Base-by-base conservation (phyloP, 2,888 invertebrate genomes). In the Cheilosia vulpina region DNA sequence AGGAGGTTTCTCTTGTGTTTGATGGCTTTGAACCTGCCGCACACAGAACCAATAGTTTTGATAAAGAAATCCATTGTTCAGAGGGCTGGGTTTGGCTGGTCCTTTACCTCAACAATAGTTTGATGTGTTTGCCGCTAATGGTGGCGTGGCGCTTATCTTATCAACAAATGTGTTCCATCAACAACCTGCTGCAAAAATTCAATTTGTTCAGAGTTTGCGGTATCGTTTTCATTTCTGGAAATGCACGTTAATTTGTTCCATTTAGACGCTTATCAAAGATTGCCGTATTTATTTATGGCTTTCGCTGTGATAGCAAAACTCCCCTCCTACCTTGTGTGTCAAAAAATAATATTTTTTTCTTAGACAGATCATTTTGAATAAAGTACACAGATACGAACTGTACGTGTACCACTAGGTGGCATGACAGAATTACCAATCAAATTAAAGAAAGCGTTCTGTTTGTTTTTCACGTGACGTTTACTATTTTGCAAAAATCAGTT, bases 181-280 rank as follows among this genome's bases (percentile, higher is more conserved):
- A 15, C 43, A 57, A 68, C 68, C 57, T 45, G 43, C 66, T 66
- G 41, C 27, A 27, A 53, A 55, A 53, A 53, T 43, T 55, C 13
- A 43, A 41, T 19, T 19, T 47, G 13, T 52, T 17, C 21, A 0
- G 11, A 24, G 24, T 52, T 52, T 13, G 17, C 11, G 11, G 21
- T 24, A 21, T 52, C 52, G 3, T 24, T 52, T 62, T 19, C 11
- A 4, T 52, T 43, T 9, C 24, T n/a, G 52, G 50, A 15, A 45
- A 55, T 73, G 63, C 73, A 63, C 2, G 43, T 27, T 24, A 31
- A 72, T 60, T 60, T 60, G 53, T 72, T 72, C 38, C n/a, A 63
- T 34, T 63, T 73, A 34, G 17, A 15, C 15, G 27, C 38, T 72
- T 72, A 52, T 41, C 43, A 58, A 6, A 50, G 9, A 27, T 52